Evolutionary conservation across 1,140 invertebrate genomes (phyloP).

Genomic region (Neodiprion virginianus): DNA sequence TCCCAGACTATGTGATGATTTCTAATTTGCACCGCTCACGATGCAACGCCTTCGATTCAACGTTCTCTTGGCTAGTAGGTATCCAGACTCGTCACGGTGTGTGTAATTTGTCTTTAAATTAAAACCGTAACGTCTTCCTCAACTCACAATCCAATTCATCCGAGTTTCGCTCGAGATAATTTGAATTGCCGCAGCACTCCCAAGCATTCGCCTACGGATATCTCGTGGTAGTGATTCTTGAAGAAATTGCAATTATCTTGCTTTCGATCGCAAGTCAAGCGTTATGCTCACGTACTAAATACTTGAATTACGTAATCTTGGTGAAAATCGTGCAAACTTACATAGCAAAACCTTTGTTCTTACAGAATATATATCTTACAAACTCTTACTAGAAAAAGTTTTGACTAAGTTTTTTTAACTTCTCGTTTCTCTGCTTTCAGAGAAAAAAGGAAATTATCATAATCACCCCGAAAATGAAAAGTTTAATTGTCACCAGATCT

Average conservation of each 20-base stretch:
- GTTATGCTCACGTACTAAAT: not conserved
- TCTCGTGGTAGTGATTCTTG: no score
- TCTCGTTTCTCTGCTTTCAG: no score
- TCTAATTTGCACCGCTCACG: not conserved
- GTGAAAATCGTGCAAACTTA: no score
- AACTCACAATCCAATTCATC: not conserved
- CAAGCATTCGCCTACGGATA: not conserved
- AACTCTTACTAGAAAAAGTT: no score
- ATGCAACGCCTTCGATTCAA: not conserved
- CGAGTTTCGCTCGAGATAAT: not conserved
- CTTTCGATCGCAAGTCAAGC: not conserved
- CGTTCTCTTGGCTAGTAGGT: not conserved
- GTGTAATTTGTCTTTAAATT: conserved; percentile 3
- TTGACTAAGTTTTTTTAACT: no score
- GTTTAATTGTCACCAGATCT: no score
- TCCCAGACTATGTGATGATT: not conserved
- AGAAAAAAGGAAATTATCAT: no score
- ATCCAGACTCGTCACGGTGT: not conserved
- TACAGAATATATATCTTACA: no score
- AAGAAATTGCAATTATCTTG: not conserved
- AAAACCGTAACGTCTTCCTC: not conserved
- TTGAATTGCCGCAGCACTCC: not conserved
- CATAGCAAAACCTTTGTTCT: no score
- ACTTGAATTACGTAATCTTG: no score
- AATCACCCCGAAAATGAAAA: no score